Base-by-base conservation (phyloP, 1,140 invertebrate species). In the Apis dorsata region DNA sequence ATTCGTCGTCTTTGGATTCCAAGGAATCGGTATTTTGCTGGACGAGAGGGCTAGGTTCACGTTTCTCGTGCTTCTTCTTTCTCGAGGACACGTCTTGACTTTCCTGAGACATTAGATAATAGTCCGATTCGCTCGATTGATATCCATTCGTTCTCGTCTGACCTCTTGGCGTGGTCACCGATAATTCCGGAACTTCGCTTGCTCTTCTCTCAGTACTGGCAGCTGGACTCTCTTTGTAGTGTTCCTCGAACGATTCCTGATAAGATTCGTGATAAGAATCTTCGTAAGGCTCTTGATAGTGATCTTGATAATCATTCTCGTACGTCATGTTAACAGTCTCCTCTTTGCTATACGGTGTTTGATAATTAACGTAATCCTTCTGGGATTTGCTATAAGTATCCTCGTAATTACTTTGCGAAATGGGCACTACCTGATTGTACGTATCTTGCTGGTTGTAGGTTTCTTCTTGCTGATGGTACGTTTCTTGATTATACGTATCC, bases 11-110 rank as follows among this genome's bases (percentile, higher is more conserved):
- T 55, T 93, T 92, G 0, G 95, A 95, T 81, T 95, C 95, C 69
- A 95, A 88, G 15, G 95, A 95, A 86, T 95, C 95, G 0, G 94
- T 94, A 79, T 95, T 94, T 57, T 95, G 94, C 71, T 95, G 93
- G 7, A 94, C 84, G 24, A 94, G 80, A 8, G 93, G 91, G 83
- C 91, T 94, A 21, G 86, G 86, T 34, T 92, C 91, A n/a, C 92
- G 89, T 73, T 91, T 92, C 21, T 76, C 44, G 10, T 93, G 86
- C 62, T 90, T 91, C 76, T 91, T 92, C 10, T 89, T 81, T 57
- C 91, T 91, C 8, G 88, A 76, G n/a, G 92, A 90, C 19, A 90
- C 69, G 1, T 90, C 85, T 11, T 90, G 90, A 8, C 87, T 89
- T 17, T 93, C 91, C 51, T 90, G 90, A 60, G 78, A 80, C 0